Conservation (phyloP, 1,140 invertebrate genomes). For the Atta colombica region DNA sequence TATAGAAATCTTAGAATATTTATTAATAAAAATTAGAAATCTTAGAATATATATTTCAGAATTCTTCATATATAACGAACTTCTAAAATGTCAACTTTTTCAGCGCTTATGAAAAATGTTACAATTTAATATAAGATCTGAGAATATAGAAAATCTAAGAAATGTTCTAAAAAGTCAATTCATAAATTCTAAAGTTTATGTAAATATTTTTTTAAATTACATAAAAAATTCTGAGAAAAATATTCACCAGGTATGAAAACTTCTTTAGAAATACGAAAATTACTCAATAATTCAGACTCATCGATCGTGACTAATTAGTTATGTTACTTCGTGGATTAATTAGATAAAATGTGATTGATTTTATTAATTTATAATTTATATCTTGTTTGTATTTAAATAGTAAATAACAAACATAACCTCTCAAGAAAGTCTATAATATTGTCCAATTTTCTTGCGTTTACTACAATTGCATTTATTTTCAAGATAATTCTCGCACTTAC, state of each 20-base stretch:
- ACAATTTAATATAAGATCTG: too few relatives aligned
- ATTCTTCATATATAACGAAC: too few relatives aligned
- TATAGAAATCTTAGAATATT: too few relatives aligned
- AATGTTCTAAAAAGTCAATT: too few relatives aligned
- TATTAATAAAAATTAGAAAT: too few relatives aligned
- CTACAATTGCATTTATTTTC: not conserved
- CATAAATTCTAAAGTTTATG: too few relatives aligned
- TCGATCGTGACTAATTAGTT: constrained; percentile 2
- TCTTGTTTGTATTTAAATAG: not conserved
- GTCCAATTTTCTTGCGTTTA: not conserved
- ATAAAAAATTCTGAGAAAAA: too few relatives aligned
- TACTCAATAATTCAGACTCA: not conserved
- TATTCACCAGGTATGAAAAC: not conserved
- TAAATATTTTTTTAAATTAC: too few relatives aligned
- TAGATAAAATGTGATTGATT: not conserved
- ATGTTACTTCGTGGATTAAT: not conserved
- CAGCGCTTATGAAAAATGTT: too few relatives aligned
- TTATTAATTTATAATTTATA: constrained; percentile 3
- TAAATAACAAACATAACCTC: constrained; percentile 67
- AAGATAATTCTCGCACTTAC: constrained; percentile 68
- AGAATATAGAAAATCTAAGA: too few relatives aligned
- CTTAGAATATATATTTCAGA: too few relatives aligned
- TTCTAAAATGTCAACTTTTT: too few relatives aligned
- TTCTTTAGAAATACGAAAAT: not conserved
- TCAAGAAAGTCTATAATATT: not conserved